Evolutionary conservation across 2,888 invertebrate genomes (phyloP), one percentile per base, ranked within the genome.

Genomic region (Polyommatus icarus): DNA sequence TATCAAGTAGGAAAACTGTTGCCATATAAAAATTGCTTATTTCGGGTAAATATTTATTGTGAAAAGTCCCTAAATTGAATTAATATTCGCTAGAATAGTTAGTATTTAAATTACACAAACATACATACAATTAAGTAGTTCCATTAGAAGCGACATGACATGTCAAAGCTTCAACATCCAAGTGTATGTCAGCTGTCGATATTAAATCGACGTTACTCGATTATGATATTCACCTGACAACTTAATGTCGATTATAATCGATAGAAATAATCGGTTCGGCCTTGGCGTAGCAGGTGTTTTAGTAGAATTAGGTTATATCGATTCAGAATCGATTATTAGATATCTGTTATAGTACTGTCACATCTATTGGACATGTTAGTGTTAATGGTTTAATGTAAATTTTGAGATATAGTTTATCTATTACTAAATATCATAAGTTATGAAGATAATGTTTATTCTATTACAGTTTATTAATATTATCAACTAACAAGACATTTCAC

Each of bases 131-230:
- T 29, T 18, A 67, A 15, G 15, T 67, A 67, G 29, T 67, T 54
- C 73, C 76, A 77, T 80, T 76, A 79, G 76, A 73, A 76, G 72
- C 18, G 79, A 81, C 82, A 81, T 24, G 67, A 67, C 67, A 73
- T 73, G 50, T 50, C 50, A 29, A 29, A 50, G 46, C 29, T 50
- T 29, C 12, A 76, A 83, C 84, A 84, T 83, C 82, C 81, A 83
- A 82, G 85, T 84, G 82, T 83, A 83, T 89, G 88, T 87, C 88
- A 89, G 86, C 87, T 90, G 88, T 90, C 89, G 84, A 86, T 87
- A 86, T 87, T 82, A 80, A 84, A 85, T 79, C 83, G 84, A 85
- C 86, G 83, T 85, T 86, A 85, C 87, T 88, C 85, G 86, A 72
- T 77, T 79, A 79, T 78, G 78, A 77, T 80, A 78, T 79, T 76